Evolutionary conservation across 1,140 invertebrate species (phyloP).

Genomic region (Venustaconcha ellipsiformis): DNA sequence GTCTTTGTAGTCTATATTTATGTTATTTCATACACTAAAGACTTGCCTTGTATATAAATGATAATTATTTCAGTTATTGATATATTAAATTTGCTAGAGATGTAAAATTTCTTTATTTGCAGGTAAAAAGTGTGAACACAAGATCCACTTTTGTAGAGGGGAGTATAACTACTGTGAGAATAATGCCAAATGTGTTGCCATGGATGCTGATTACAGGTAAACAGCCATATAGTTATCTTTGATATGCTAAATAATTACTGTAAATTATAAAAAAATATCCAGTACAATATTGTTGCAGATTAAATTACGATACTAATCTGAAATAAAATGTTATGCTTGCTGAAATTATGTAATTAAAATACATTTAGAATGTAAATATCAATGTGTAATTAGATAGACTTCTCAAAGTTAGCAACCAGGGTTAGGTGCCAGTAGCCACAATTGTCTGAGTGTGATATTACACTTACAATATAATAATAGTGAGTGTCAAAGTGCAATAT

Average conservation of each 20-base stretch:
- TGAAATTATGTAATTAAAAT: too few relatives aligned
- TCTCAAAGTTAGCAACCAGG: too few relatives aligned
- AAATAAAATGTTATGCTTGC: too few relatives aligned
- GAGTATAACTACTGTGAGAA: slow-evolving; percentile 70
- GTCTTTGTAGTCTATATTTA: too few relatives aligned
- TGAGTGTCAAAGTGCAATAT: too few relatives aligned
- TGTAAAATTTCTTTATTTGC: slow-evolving; percentile 72
- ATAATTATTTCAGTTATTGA: slow-evolving; percentile 49
- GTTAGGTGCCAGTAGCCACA: too few relatives aligned
- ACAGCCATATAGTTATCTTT: background rate
- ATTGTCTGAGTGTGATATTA: too few relatives aligned
- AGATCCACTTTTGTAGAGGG: slow-evolving; percentile 61
- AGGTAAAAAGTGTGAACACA: slow-evolving; percentile 66
- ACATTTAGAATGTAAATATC: too few relatives aligned
- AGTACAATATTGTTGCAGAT: too few relatives aligned
- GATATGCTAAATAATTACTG: background rate
- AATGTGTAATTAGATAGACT: too few relatives aligned
- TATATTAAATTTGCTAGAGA: slow-evolving; percentile 7
- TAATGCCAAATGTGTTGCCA: slow-evolving; percentile 67
- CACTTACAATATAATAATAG: too few relatives aligned
- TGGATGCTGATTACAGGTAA: slow-evolving; percentile 63
- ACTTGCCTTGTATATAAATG: background rate
- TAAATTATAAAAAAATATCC: background rate
- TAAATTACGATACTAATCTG: too few relatives aligned
- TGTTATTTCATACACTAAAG: background rate